Evolutionary conservation across 2,888 invertebrate species (phyloP), one percentile per base, ranked within the genome.

Genomic region (Epirrhoe tristata): DNA sequence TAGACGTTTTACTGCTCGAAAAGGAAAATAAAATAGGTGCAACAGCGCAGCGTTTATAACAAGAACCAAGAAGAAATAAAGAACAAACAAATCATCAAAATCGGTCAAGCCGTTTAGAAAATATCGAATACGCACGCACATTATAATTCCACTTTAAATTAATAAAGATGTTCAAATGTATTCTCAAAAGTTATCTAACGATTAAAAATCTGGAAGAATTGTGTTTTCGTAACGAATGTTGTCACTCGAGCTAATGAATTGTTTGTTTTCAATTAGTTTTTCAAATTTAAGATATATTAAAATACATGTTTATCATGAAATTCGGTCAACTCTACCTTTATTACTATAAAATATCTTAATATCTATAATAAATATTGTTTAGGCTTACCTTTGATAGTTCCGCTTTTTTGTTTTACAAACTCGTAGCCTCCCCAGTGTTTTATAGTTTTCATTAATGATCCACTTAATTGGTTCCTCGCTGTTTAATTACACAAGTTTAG

Each of bases 321-420:
- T 43, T 43, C 2, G 39, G 39, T 43, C 39, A 43, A 43, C 39
- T 12, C 2, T 39, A 39, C 39, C 12, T 43, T 43, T 12, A 12
- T 12, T 12, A 12, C 3, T 43, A 43, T 43, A 43, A 43, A 43
- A 43, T 43, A 43, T 43, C 12, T 43, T 2, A 39, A 39, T 39
- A 6, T 36, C 8, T 39, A 39, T 39, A 12, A 12, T 48, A 46
- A 48, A 36, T 3, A 3, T 54, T n/a, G n/a, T n/a, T 17, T 43
- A 43, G 12, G 4, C 39, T 14, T 32, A 8, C 1, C 61, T 69
- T 63, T 72, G 67, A 58, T 32, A 50, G 24, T 12, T 14, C 67
- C 69, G 69, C 63, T 56, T 52, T 36, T 65, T 60, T 53, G 67
- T 61, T 67, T 46, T 10, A 58, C 31, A 39, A 12, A 43, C 12